These are phyloP conservation scores for Augiades crinisus DNA, from an alignment of 2,888 invertebrate genomes.

Conservation along the genomic window DNA sequence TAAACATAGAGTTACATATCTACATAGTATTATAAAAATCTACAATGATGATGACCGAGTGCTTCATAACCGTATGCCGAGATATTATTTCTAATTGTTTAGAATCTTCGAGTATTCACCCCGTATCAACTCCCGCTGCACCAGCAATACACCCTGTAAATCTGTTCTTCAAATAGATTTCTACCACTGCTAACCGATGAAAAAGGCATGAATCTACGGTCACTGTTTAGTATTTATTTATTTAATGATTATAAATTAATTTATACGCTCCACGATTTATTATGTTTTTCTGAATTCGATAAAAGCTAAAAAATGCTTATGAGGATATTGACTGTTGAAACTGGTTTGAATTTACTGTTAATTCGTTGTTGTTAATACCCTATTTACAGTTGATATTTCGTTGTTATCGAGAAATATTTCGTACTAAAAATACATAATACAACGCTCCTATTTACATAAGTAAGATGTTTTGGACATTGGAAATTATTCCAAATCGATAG, in stretches of 20 bases:
- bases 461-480: not conserved
- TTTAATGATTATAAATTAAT: conserved; percentile 14
- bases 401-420: not conserved
- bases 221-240: too few species aligned
- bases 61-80: too few species aligned
- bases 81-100: too few species aligned
- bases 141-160: too few species aligned
- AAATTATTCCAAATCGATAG: conserved; percentile 5
- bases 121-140: too few species aligned
- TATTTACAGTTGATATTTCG: conserved; percentile 4
- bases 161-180: too few species aligned
- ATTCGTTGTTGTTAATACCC: conserved; percentile 30
- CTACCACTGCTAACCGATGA: too few species aligned
- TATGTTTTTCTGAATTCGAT: conserved; percentile 19
- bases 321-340: conserved; percentile 62
- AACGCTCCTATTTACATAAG: conserved; percentile 6
- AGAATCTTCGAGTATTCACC: too few species aligned
- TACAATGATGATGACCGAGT: too few species aligned
- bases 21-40: too few species aligned
- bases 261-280: conserved; percentile 13
- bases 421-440: conserved; percentile 2
- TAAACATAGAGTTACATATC: too few species aligned
- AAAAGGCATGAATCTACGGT: too few species aligned
- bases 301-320: conserved; percentile 33
- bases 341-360: conserved; percentile 56